Percentiles rank a stretch among this genome's conserved stretches.
Evolutionary conservation across 2,113 vertebrate species (phyloP).

Genomic region (Peromyscus polionotus): DNA sequence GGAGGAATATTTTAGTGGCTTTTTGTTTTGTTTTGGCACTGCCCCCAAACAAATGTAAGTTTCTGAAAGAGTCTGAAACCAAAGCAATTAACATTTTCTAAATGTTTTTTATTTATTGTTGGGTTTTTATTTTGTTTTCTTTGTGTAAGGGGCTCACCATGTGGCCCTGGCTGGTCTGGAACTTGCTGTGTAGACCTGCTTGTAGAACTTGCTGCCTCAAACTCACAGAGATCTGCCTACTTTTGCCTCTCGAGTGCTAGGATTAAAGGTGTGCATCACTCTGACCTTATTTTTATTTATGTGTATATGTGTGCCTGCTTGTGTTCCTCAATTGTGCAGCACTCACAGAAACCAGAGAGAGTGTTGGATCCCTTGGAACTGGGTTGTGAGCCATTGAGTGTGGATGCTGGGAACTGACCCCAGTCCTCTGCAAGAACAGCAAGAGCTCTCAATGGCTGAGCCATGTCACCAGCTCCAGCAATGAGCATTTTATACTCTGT

Average conservation of each 20-base stretch:
- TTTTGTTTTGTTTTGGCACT: neutral
- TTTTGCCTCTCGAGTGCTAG: neutral
- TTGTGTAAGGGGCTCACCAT: neutral
- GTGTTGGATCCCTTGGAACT: neutral
- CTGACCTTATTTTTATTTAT: neutral
- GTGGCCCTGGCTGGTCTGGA: neutral
- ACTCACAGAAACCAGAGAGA: neutral
- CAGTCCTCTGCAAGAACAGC: neutral
- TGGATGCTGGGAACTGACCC: neutral
- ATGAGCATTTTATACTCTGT: neutral
- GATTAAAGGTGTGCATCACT: neutral
- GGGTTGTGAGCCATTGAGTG: neutral
- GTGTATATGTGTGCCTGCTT: neutral
- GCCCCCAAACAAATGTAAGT: neutral
- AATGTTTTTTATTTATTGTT: neutral
- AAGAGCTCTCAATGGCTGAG: neutral
- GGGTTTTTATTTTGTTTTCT: neutral
- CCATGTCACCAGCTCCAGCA: neutral
- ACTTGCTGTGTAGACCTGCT: neutral
- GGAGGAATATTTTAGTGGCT: neutral
- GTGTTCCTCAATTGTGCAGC: no score
- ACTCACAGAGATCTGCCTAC: neutral
- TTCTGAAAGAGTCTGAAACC: neutral
- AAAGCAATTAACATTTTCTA: slow-evolving; percentile 22
- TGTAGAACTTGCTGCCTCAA: neutral